Base-by-base conservation (phyloP, 2,113 vertebrate genomes). In the Peromyscus californicus region DNA sequence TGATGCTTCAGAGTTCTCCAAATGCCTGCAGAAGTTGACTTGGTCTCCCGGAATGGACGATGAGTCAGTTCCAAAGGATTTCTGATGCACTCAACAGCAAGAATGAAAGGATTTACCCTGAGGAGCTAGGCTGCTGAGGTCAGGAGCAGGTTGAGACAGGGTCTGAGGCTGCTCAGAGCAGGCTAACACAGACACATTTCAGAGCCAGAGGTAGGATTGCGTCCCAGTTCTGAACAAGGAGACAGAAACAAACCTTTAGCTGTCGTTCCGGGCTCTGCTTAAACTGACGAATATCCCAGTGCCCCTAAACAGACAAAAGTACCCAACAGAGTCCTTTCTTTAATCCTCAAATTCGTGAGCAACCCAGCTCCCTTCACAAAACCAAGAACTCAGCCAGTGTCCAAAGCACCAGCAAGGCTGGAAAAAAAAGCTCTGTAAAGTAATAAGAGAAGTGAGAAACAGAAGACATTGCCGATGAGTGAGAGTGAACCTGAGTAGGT, bases 121-220 rank as follows among this genome's bases (percentile, higher is more conserved):
- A 57, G 90, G 87, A 89, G 72, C 92, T 45, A 69, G 0, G 0
- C 33, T 36, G 85, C 80, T 86, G 92, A 94, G 85, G 96, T 96
- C 88, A 92, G 0, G 0, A 89, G 63, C 96, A 98, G 96, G 95
- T 87, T 95, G 90, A n/a, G 70, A 96, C 96, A 86, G 75, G 88
- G 80, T 75, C 26, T 54, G n/a, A 93, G 69, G 67, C 85, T 16
- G 72, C 84, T 95, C 12, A 78, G 59, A 65, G 76, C 67, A 59
- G n/a, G 80, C 59, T 16, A 65, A 92, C 9, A 42, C 29, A 78
- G 83, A 93, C 83, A 80, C 54, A 80, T 21, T 51, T 29, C 74
- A 63, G 57, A 82, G 89, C 45, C 79, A 63, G 72, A 4, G 15
- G 82, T 57, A 59, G 61, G 74, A 26, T 48, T 85, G 21, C 85